These are phyloP conservation scores for Menidia beryllina DNA, from an alignment of 2,113 vertebrate species.

Conservation along the genomic window DNA sequence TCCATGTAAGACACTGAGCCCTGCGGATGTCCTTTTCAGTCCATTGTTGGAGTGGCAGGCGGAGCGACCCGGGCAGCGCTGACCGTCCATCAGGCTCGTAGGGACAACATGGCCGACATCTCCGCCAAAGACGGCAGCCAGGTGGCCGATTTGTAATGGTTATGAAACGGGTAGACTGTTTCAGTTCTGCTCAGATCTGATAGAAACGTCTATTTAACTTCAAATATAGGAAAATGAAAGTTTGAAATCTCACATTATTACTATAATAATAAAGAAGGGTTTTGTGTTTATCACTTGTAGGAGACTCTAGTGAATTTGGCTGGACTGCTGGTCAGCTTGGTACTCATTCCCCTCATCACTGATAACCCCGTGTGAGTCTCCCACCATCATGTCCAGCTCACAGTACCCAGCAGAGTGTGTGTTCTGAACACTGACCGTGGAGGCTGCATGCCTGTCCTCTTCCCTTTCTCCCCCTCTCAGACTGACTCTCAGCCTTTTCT, in stretches of 20 bases:
- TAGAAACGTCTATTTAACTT: too few species aligned
- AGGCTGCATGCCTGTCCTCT: rapidly evolving
- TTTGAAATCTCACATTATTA: background rate
- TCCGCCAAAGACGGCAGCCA: constrained; percentile 93
- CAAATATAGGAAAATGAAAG: too few species aligned
- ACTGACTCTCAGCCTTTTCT: constrained; percentile 86
- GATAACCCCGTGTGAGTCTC: constrained; percentile 81
- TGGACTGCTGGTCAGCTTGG: constrained; percentile 86
- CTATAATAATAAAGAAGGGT: background rate
- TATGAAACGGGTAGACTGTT: too few species aligned
- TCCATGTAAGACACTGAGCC: too few species aligned
- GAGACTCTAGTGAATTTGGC: constrained; percentile 91
- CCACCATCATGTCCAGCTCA: background rate
- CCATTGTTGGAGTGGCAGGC: constrained; percentile 90
- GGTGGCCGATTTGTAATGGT: constrained; percentile 79
- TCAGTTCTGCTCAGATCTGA: too few species aligned
- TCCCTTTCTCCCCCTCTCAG: constrained; percentile 64
- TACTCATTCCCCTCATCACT: constrained; percentile 87
- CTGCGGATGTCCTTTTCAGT: constrained; percentile 72
- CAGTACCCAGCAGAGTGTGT: too few species aligned
- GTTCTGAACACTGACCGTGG: background rate
- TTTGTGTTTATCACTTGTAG: constrained; percentile 62
- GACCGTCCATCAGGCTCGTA: constrained; percentile 90
- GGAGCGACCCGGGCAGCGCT: constrained; percentile 92
- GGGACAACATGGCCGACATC: constrained; percentile 94